Conservation (phyloP, 2,797 vertebrate species). For the Takifugu ocellatus region DNA sequence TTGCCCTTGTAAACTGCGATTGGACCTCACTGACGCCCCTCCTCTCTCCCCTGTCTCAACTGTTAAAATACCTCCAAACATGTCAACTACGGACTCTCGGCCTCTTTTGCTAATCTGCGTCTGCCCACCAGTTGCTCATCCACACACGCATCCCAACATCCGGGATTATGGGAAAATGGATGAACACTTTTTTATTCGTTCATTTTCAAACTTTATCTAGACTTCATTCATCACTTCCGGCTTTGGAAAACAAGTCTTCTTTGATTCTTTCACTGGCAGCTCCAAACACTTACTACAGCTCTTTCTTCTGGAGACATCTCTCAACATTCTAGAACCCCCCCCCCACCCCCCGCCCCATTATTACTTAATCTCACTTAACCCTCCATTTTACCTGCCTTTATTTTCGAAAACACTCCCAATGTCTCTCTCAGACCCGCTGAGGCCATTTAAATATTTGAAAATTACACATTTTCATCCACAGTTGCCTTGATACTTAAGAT, state of each 20-base stretch:
- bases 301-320: conserved; percentile 22
- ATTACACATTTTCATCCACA: conserved; percentile 6
- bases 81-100: conserved; percentile 10
- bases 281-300: conserved; percentile 10
- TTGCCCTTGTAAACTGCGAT: conserved; percentile 21
- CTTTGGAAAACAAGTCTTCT: conserved; percentile 20
- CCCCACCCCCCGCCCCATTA: not conserved
- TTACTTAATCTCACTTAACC: conserved; percentile 39
- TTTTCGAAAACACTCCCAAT: conserved; percentile 22
- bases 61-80: conserved; percentile 47
- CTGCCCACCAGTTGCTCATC: too few species aligned
- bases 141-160: too few species aligned
- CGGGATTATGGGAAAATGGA: too few species aligned
- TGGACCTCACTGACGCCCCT: conserved; percentile 11
- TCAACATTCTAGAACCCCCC: not conserved
- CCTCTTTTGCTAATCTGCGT: too few species aligned
- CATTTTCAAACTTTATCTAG: not conserved
- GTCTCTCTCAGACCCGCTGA: conserved; percentile 7
- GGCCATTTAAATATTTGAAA: conserved; percentile 8
- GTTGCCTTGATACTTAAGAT: not conserved
- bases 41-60: conserved; percentile 22
- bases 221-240: conserved; percentile 2
- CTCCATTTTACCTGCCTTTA: conserved; percentile 25
- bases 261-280: conserved; percentile 32
- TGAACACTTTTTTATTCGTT: too few species aligned